Conservation (phyloP, 1,140 invertebrate species). For the Tetramorium alpestre region DNA sequence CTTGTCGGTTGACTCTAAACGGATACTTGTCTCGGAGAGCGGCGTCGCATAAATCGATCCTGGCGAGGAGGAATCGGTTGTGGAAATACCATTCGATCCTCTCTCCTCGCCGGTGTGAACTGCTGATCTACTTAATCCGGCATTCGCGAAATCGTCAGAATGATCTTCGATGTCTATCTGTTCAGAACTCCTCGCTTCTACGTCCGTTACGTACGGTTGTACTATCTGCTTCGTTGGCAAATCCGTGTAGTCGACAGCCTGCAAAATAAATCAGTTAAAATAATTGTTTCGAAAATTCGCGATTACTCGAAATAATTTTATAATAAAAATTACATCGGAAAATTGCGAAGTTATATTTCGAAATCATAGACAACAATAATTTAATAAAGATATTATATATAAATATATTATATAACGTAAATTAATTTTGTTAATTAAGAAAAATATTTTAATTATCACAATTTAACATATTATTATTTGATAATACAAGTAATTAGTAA, state of each 20-base stretch:
- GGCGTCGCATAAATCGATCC: slow-evolving; percentile 25
- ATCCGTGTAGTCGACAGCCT: slow-evolving; percentile 18
- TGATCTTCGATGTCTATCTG: not conserved
- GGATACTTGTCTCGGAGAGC: not conserved
- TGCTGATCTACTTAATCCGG: not conserved
- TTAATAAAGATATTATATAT: not conserved
- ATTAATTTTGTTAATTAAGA: not conserved
- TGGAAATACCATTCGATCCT: slow-evolving; percentile 12
- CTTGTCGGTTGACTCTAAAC: not conserved
- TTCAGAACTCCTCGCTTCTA: not conserved
- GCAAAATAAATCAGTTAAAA: slow-evolving; percentile 30
- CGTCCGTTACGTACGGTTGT: not conserved
- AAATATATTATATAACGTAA: not conserved
- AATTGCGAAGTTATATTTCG: not conserved
- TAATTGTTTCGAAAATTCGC: not conserved
- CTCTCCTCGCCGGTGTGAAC: slow-evolving; percentile 4
- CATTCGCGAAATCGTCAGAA: not conserved
- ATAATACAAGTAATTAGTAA: no score
- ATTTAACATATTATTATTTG: not conserved
- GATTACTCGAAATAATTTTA: not conserved
- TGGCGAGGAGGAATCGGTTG: slow-evolving; percentile 5
- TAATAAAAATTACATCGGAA: not conserved
- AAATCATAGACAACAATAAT: not conserved
- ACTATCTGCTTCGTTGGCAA: slow-evolving; percentile 34
- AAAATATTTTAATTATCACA: not conserved